Percentiles rank a stretch among this genome's conserved stretches.
Evolutionary conservation across 2,797 vertebrate species (phyloP).

Genomic region (Gadopsis marmoratus): DNA sequence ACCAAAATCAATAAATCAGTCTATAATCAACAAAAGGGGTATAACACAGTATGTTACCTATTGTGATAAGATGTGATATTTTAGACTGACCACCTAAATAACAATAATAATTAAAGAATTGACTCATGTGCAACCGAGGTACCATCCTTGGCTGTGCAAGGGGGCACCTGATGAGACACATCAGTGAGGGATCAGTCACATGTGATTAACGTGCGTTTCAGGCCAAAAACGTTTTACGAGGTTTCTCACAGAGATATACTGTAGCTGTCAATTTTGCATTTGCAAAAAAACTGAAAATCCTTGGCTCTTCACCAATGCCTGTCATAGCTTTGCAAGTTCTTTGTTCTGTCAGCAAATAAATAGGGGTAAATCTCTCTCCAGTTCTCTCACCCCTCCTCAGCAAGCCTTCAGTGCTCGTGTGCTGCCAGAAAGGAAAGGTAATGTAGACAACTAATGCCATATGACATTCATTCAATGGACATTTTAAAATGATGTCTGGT

Average conservation of each 20-base stretch:
- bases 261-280: conserved; percentile 57
- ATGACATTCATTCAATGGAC: background rate
- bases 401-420: conserved; percentile 38
- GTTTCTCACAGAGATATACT: conserved; percentile 32
- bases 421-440: conserved; percentile 62
- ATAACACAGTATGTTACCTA: too few relatives aligned
- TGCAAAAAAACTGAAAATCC: conserved; percentile 34
- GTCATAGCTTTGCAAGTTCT: conserved; percentile 56
- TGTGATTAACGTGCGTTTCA: conserved; percentile 55
- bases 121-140: background rate
- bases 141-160: conserved; percentile 36
- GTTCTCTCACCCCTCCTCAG: conserved; percentile 46
- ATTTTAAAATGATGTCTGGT: background rate
- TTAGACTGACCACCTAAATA: background rate
- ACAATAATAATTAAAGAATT: background rate
- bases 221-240: conserved; percentile 57
- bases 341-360: conserved; percentile 75
- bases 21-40: conserved; percentile 1
- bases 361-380: conserved; percentile 62
- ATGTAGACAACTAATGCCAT: conserved; percentile 24
- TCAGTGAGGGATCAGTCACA: conserved; percentile 15
- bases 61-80: background rate
- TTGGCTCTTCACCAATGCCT: conserved; percentile 71
- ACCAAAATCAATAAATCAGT: conserved; percentile 5
- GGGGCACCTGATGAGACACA: conserved; percentile 39